These are phyloP conservation scores for Mionectes olivaceus DNA, from an alignment of 2,797 vertebrate genomes.

Conservation along the genomic window DNA sequence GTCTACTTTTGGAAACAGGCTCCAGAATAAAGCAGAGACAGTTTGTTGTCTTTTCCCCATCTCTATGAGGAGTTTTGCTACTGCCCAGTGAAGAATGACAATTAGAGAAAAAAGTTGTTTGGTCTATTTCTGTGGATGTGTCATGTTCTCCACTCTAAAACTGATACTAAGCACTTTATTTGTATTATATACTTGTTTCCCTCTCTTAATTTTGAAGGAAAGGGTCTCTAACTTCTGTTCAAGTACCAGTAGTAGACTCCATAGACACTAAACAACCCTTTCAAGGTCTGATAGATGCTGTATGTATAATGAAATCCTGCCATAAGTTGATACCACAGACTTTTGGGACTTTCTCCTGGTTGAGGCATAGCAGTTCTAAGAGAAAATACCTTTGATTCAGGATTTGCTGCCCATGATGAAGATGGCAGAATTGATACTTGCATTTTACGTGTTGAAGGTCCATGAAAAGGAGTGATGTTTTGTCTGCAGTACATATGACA, in stretches of 20 bases:
- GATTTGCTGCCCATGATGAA: neutral
- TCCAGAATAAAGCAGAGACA: neutral
- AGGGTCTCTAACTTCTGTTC: neutral
- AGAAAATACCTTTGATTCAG: neutral
- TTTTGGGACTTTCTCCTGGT: neutral
- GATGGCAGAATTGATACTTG: neutral
- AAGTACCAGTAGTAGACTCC: neutral
- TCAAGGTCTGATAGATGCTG: neutral
- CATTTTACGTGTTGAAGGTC: neutral
- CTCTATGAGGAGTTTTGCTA: neutral
- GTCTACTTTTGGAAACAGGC: neutral
- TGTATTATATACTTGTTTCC: neutral
- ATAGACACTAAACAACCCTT: neutral
- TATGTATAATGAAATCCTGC: neutral
- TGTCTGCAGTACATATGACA: neutral
- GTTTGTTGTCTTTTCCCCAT: neutral
- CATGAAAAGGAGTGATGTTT: neutral
- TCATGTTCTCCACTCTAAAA: neutral
- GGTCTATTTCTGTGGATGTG: neutral
- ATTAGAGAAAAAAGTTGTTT: neutral
- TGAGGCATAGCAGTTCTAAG: neutral
- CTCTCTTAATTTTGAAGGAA: neutral
- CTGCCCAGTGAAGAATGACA: neutral
- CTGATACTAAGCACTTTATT: neutral
- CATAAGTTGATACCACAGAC: neutral